Base-by-base conservation (phyloP, 2,888 invertebrate genomes). In the Chloroclysta siterata region DNA sequence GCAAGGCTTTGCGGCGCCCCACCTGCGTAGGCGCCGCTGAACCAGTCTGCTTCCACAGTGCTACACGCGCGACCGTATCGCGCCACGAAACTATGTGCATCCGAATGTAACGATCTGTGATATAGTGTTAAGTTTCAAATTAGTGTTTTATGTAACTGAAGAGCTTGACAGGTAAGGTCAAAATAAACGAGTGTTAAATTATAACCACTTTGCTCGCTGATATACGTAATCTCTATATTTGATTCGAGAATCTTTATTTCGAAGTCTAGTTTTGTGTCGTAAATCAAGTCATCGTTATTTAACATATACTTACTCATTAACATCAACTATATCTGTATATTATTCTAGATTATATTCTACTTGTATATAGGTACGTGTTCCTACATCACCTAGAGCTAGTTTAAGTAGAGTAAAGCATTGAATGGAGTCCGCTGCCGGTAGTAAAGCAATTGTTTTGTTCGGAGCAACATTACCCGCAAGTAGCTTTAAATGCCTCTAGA, bases 1-100 rank as follows among this genome's bases (percentile, higher is more conserved):
- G 90, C 91, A 91, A 92, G 91, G 90, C 90, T 92, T 85, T 80
- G 78, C 81, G 78, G 88, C 84, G 81, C 87, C 87, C 89, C 88
- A 83, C 86, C 82, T 76, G 81, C 87, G 88, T 79, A 78, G 85
- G 86, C 88, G 89, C 89, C 75, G 73, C 79, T 46, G 53, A 70
- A 77, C 74, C 81, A 79, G 82, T 79, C 82, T 78, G 82, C 78
- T 75, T 80, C 81, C 76, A 78, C 80, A 80, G 78, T 81, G 84
- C 83, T 84, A 72, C 81, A 70, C 79, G 86, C 82, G 84, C 76
- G 76, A 79, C 78, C 76, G 81, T 82, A 83, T 78, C 80, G 78
- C 80, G 74, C 74, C 73, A 69, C 70, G 73, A 77, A 61, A 81
- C 76, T 81, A 85, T 90, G 89, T 85, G 83, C 85, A 85, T 77